Evolutionary conservation across 2,888 invertebrate genomes (phyloP), one percentile per base, ranked within the genome.

Genomic region (Watsonalla cultraria): DNA sequence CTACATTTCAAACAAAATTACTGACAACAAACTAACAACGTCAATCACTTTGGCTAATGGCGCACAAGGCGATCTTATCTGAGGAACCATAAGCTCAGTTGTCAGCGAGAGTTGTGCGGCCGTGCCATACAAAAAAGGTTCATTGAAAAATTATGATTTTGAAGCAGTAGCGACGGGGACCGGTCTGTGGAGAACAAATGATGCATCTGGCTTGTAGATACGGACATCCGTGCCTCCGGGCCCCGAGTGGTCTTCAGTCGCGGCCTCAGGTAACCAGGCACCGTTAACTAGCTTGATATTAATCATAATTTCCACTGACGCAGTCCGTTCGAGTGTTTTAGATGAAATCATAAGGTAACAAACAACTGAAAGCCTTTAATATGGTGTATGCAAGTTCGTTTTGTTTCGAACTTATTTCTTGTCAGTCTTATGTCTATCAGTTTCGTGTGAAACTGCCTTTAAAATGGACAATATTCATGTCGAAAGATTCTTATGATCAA

Each of bases 11-110:
- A 88, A 89, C 86, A 87, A 86, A 90, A 86, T 88, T 85, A 90
- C 90, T 84, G 75, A 84, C 86, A 87, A 87, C 84, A 84, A 81
- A 84, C 84, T 78, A 82, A 80, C 83, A 76, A 82, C 87, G 90
- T 90, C 90, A 87, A 89, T 90, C 90, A 89, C 80, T 83, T 82
- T 82, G 76, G 86, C 88, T 90, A 90, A 90, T 90, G 86, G 90
- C 70, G 73, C 75, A 79, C 82, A 78, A 75, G 72, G 71, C 66
- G 90, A 89, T 90, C 68, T 80, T 89, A 89, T 89, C 89, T 69
- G 54, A 52, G 59, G 66, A 70, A 66, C 80, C 82, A 83, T 86
- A 84, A 84, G 84, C 86, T 75, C 72, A 73, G 84, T 86, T 89
- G 90, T 90, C 90, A 88, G 89, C 84, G 74, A 71, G 73, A 70